phyloP scores from a whole-genome alignment of 1,140 invertebrate species.

The Hycleus cichorii region DNA sequence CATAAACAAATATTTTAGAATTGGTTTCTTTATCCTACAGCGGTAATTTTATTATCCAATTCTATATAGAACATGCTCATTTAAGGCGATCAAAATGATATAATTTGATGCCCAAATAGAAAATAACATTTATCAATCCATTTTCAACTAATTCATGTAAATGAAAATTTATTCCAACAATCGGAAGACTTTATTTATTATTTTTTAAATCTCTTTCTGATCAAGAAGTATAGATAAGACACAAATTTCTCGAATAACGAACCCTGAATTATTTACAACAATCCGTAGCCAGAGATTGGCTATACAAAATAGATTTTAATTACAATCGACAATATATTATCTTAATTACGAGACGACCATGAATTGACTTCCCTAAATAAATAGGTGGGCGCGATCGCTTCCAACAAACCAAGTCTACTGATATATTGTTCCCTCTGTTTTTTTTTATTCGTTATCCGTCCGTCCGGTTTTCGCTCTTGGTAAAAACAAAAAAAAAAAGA shows the following conservation, averaged over 20 bases:
- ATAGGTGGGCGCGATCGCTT: constrained; percentile 24
- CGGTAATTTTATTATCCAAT: constrained; percentile 5
- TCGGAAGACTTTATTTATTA: too few species aligned
- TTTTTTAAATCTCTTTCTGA: too few species aligned
- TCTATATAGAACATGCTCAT: neutral
- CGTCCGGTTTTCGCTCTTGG: constrained; percentile 10
- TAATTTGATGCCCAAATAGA: too few species aligned
- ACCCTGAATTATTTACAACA: constrained; percentile 19
- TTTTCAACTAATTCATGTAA: too few species aligned
- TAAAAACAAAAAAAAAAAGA: constrained; percentile 20
- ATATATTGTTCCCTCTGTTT: constrained; percentile 7
- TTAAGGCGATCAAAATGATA: neutral
- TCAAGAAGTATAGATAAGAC: too few species aligned
- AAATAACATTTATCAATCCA: too few species aligned
- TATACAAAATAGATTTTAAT: constrained; percentile 34
- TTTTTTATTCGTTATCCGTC: constrained; percentile 1
- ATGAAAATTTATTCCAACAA: too few species aligned
- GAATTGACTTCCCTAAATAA: constrained; percentile 7
- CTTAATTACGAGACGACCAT: constrained; percentile 26
- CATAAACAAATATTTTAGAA: constrained; percentile 19
- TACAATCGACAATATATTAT: constrained; percentile 33
- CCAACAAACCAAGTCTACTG: constrained; percentile 3
- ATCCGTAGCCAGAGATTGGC: constrained; percentile 21
- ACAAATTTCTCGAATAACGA: constrained; percentile 14
- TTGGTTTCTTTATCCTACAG: constrained; percentile 5